Evolutionary conservation across 2,113 vertebrate genomes (phyloP).

Genomic region (Chaetodon trifascialis): DNA sequence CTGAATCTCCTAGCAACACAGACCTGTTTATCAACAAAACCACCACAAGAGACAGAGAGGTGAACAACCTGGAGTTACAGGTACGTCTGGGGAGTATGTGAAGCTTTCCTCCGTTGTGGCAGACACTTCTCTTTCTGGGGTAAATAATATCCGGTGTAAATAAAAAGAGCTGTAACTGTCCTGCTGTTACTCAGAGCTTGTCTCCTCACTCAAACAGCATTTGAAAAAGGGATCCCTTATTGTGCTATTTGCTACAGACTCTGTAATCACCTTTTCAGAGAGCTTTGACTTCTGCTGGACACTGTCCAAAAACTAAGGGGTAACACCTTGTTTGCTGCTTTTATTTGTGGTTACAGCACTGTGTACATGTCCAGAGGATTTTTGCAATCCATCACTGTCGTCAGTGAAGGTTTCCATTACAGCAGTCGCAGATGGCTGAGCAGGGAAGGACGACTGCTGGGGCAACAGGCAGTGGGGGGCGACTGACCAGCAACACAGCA

Average conservation of each 20-base stretch:
- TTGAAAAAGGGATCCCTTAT: slow-evolving; percentile 4
- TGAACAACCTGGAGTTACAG: slow-evolving; percentile 51
- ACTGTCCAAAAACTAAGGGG: slow-evolving; percentile 23
- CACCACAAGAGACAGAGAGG: slow-evolving; percentile 17
- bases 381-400: slow-evolving; percentile 65
- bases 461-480: slow-evolving; percentile 43
- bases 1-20: slow-evolving; percentile 72
- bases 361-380: slow-evolving; percentile 35
- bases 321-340: slow-evolving; percentile 41
- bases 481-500: slow-evolving; percentile 29
- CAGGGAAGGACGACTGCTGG: slow-evolving; percentile 37
- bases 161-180: not conserved
- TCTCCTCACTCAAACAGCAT: not conserved
- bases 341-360: slow-evolving; percentile 56
- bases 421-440: slow-evolving; percentile 70
- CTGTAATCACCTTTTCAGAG: slow-evolving; percentile 19
- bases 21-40: slow-evolving; percentile 59
- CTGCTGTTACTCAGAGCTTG: not conserved
- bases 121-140: not conserved
- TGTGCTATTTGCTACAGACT: slow-evolving; percentile 13
- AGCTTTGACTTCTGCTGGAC: slow-evolving; percentile 12
- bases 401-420: slow-evolving; percentile 70
- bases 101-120: not conserved
- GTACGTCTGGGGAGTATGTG: slow-evolving; percentile 21
- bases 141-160: slow-evolving; percentile 23